Base-by-base conservation (phyloP, 2,113 vertebrate species). In the Hyla sarda region DNA sequence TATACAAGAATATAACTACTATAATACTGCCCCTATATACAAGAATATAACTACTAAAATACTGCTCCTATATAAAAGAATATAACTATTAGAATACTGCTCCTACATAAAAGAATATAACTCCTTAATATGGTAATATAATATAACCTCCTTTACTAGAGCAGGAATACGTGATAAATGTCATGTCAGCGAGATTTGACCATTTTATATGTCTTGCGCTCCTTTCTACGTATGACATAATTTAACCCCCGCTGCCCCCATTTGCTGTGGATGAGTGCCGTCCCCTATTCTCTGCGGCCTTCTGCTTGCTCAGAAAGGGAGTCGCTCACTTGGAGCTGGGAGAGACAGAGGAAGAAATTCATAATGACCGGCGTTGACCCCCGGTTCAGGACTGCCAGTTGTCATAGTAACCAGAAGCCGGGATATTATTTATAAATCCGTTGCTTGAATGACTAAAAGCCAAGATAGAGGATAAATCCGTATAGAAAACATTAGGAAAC, bases 341-440 rank as follows among this genome's bases (percentile, higher is more conserved):
- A 54, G 28, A 56, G 25, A 83, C 67, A 72, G n/a, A 14, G 28
- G 28, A 21, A 67, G 74, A 50, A 37, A 85, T 67, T 60, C 56
- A 37, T 48, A 52, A 30, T 79, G 75, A 41, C 84, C 62, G 28
- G 48, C 41, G 4, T 5, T 85, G 84, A 85, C 75, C 62, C 28
- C 2, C 30, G 19, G 28, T 23, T 45, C 52, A 12, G n/a, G 54
- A 10, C 17, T 71, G 58, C 10, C 47, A 45, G 84, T 85, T 79
- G 58, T 65, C 37, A 85, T 85, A 76, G 73, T 58, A 45, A 85
- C 84, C 5, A n/a, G 58, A 85, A 69, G 83, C 82, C 50, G 21
- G 23, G 21, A 11, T 50, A 58, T 83, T 74, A 74, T 83, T 83
- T 83, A 74, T 83, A 73, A 41, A 45, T 74, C 69, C n/a, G 72